phyloP scores from a whole-genome alignment of 2,113 vertebrate genomes.

The Grantiella picta region DNA sequence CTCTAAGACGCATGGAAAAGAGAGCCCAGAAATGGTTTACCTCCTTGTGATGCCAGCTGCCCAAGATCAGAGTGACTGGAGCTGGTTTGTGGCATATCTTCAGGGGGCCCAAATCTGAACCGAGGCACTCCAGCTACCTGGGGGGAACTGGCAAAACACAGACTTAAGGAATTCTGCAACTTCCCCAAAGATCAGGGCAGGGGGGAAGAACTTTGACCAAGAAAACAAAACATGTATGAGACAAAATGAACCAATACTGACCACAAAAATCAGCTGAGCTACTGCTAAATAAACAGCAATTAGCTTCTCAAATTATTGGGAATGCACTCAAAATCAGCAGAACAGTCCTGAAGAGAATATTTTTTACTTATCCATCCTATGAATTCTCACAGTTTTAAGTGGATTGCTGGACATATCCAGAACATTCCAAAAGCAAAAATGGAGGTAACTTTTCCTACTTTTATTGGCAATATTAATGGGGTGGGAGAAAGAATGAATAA shows the following conservation, averaged over 20 bases:
- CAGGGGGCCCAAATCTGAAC: conserved; percentile 88
- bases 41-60: conserved; percentile 95
- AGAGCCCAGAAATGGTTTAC: conserved; percentile 56
- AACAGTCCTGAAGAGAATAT: background rate
- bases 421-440: background rate
- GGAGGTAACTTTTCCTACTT: background rate
- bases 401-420: background rate
- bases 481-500: background rate
- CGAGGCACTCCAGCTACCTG: conserved; percentile 91
- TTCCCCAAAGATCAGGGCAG: fast-evolving
- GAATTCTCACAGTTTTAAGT: background rate
- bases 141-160: conserved; percentile 79
- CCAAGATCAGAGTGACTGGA: conserved; percentile 93
- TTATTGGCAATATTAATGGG: background rate
- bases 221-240: background rate
- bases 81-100: conserved; percentile 89
- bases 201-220: background rate
- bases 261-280: background rate
- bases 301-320: background rate
- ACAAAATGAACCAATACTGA: background rate
- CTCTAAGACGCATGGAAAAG: background rate
- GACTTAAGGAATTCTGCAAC: background rate
- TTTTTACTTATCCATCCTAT: background rate
- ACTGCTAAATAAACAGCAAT: background rate
- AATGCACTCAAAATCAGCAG: background rate